phyloP scores from a whole-genome alignment of 2,113 vertebrate genomes.

The Odocoileus hemionus region DNA sequence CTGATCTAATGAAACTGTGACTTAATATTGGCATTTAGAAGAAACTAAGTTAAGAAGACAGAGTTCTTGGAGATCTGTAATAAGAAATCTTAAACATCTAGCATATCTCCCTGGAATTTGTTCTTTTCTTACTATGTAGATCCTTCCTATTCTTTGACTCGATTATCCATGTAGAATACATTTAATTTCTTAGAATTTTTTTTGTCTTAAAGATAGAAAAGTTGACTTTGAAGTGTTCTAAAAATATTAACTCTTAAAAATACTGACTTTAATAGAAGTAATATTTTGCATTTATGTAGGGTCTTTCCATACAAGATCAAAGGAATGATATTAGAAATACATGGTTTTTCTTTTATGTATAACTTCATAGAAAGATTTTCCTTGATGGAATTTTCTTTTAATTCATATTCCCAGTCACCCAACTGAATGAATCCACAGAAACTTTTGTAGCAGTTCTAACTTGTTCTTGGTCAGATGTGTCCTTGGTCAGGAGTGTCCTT shows the following conservation, averaged over 20 bases:
- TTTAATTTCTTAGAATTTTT: constrained; percentile 36
- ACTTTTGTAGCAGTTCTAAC: not conserved
- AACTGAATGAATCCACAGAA: not conserved
- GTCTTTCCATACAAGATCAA: constrained; percentile 53
- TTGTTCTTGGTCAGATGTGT: not conserved
- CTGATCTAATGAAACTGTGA: not conserved
- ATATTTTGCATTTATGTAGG: not conserved
- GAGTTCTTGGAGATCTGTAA: not conserved
- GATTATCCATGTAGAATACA: not conserved
- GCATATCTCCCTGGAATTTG: not conserved
- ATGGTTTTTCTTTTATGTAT: constrained; percentile 46
- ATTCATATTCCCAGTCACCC: constrained; percentile 3
- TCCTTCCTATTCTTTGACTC: constrained; percentile 34
- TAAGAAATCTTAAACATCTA: constrained; percentile 14
- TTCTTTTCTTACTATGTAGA: constrained; percentile 16
- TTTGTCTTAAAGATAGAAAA: constrained; percentile 9
- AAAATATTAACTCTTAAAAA: constrained; percentile 55
- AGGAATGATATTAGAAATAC: constrained; percentile 34
- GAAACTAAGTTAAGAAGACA: not conserved
- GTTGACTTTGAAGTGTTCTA: constrained; percentile 41
- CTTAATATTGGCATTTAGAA: not conserved
- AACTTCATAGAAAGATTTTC: constrained; percentile 55
- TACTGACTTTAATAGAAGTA: constrained; percentile 41
- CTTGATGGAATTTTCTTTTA: constrained; percentile 41
- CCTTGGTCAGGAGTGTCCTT: not conserved